A percentile compares a stretch with the other conserved stretches of the same genome.
Conservation (phyloP, 2,888 invertebrate genomes). For the Argynnis bischoffii region DNA sequence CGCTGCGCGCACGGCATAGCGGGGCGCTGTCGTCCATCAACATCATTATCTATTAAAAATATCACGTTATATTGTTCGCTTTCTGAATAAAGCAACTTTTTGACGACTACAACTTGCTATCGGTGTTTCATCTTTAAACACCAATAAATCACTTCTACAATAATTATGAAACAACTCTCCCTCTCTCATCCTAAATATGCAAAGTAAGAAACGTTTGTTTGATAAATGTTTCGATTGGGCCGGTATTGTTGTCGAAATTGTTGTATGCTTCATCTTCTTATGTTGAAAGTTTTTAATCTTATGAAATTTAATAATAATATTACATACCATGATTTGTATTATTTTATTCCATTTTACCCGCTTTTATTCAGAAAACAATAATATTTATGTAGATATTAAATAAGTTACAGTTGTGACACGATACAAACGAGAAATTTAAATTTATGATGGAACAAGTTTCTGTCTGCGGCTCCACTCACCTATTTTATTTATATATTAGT, state of each 20-base stretch:
- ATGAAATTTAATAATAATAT: too few relatives aligned
- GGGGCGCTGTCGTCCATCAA: slow-evolving; percentile 76
- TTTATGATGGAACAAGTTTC: too few relatives aligned
- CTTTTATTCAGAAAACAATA: too few relatives aligned
- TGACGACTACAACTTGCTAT: slow-evolving; percentile 59
- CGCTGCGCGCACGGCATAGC: slow-evolving; percentile 62
- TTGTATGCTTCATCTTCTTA: slow-evolving; percentile 8
- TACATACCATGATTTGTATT: too few relatives aligned
- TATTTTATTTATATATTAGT: too few relatives aligned
- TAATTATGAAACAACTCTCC: slow-evolving; percentile 65
- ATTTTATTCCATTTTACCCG: too few relatives aligned
- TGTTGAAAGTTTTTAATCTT: background rate
- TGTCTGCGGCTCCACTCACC: too few relatives aligned
- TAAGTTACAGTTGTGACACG: too few relatives aligned
- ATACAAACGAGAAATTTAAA: too few relatives aligned
- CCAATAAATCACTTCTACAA: slow-evolving; percentile 73
- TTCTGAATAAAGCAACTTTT: slow-evolving; percentile 77
- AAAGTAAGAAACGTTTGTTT: slow-evolving; percentile 41
- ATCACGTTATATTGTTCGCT: slow-evolving; percentile 81
- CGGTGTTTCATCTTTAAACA: slow-evolving; percentile 67
- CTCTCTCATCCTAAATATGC: slow-evolving; percentile 49
- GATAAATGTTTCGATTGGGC: slow-evolving; percentile 36
- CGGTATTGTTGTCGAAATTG: slow-evolving; percentile 29
- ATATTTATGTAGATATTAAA: too few relatives aligned
- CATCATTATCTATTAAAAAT: slow-evolving; percentile 81